Evolutionary conservation across 2,888 invertebrate species (phyloP), one percentile per base, ranked within the genome.

Genomic region (Stomorhina lunata): DNA sequence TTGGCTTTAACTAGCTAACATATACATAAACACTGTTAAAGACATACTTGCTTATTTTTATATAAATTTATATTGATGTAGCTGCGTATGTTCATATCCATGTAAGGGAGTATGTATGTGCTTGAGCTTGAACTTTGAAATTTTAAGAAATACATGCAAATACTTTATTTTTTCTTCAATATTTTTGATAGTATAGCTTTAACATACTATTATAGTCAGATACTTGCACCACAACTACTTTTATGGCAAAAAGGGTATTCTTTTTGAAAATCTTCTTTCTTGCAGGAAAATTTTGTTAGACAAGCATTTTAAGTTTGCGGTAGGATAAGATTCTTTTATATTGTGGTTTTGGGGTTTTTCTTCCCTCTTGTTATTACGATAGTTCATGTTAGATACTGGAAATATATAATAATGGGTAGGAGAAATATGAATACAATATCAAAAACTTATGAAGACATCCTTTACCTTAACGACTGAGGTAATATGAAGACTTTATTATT

Each of bases 221-320:
- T n/a, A 45, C 15, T 40, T 9, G 6, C 40, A 2, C 6, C 45
- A 45, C 10, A 59, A 15, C 22, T 17, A 45, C 17, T 71, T 59
- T 71, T 22, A 48, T 71, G 15, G 45, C 32, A 57, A 7, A 29
- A 73, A 61, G 25, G n/a, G 17, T 72, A n/a, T n/a, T n/a, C n/a
- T 80, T 48, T 6, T 25, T 34, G 17, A 17, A 45, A 9, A 50
- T 29, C 45, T 43, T 1, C 22, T 45, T 48, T 17, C 25, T n/a
- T 7, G 12, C 12, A 12, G n/a, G 25, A n/a, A 43, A 43, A 25
- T 61, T 77, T 65, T 12, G 27, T 43, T 22, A 37, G 43, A 45
- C 45, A 77, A 72, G 43, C 20, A 34, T 27, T 71, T 77, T 61
- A 61, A 77, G 50, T 81, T 72, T 72, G 59, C 15, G 77, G 66